A percentile compares a stretch with the other conserved stretches of the same genome.
These are phyloP conservation scores for Psittacula derbiana DNA, from an alignment of 2,797 vertebrate species.

Conservation along the genomic window DNA sequence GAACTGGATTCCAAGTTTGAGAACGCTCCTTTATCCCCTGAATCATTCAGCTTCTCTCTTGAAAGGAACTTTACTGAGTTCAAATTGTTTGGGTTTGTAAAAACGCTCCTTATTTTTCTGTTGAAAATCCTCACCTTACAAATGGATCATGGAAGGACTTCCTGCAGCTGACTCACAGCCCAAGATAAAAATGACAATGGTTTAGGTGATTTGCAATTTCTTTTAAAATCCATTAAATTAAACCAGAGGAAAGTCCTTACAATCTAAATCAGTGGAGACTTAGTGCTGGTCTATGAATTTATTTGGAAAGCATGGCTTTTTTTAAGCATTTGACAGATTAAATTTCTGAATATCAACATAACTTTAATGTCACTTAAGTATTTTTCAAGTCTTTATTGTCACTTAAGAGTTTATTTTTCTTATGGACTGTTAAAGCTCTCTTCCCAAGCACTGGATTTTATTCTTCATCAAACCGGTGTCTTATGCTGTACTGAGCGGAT, in stretches of 20 bases:
- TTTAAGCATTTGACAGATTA: conserved; percentile 13
- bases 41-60: not conserved
- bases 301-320: not conserved
- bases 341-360: conserved; percentile 29
- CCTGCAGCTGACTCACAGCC: not conserved
- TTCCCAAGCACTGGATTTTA: conserved; percentile 21
- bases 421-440: not conserved
- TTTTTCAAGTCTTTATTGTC: not conserved
- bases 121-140: not conserved
- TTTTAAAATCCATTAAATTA: not conserved
- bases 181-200: not conserved
- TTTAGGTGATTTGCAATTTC: not conserved
- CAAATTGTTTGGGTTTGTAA: not conserved
- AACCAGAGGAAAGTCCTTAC: not conserved
- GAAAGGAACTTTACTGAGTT: not conserved
- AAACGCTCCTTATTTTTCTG: not conserved
- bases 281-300: not conserved
- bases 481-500: not conserved
- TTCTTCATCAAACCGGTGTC: not conserved
- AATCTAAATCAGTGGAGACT: not conserved
- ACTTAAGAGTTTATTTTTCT: conserved; percentile 24
- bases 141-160: not conserved
- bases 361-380: conserved; percentile 11
- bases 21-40: not conserved
- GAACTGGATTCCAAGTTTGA: not conserved